These are phyloP conservation scores for Scaptomyza pallida DNA, from an alignment of 1,140 invertebrate species.

Conservation along the genomic window DNA sequence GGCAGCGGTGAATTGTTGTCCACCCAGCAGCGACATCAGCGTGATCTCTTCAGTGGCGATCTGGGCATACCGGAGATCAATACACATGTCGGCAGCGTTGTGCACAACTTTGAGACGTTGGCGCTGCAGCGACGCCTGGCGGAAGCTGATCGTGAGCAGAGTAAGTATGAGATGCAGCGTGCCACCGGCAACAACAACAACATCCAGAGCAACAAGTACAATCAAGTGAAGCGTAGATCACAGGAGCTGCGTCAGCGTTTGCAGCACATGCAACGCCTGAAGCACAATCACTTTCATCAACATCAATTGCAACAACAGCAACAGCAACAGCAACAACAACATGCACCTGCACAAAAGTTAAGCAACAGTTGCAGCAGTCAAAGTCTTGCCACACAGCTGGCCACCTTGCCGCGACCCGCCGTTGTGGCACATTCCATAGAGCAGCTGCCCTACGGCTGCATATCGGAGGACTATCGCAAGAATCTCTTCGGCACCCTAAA, in stretches of 20 bases:
- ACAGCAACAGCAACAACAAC: slow-evolving; percentile 42
- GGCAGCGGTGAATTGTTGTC: slow-evolving; percentile 55
- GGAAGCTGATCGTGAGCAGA: slow-evolving; percentile 62
- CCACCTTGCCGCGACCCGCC: slow-evolving; percentile 29
- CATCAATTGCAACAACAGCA: slow-evolving; percentile 38
- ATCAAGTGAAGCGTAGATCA: slow-evolving; percentile 76
- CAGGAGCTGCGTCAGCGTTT: slow-evolving; percentile 75
- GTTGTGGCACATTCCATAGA: slow-evolving; percentile 40
- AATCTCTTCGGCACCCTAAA: slow-evolving; percentile 75
- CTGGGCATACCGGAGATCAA: slow-evolving; percentile 82
- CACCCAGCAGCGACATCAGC: slow-evolving; percentile 63
- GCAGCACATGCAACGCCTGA: slow-evolving; percentile 68
- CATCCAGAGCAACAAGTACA: slow-evolving; percentile 57
- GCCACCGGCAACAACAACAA: slow-evolving; percentile 10
- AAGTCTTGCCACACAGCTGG: slow-evolving; percentile 51
- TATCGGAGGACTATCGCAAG: slow-evolving; percentile 79
- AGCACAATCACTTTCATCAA: slow-evolving; percentile 25
- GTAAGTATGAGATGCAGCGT: slow-evolving; percentile 69
- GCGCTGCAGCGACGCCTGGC: slow-evolving; percentile 73
- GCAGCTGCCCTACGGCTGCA: slow-evolving; percentile 51
- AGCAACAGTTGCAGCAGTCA: slow-evolving; percentile 70
- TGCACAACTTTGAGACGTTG: slow-evolving; percentile 83
- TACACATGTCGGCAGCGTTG: slow-evolving; percentile 81
- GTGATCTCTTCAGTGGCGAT: slow-evolving; percentile 80
- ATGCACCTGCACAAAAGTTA: slow-evolving; percentile 42